These are phyloP conservation scores for Parauchenoglanis punctatus DNA, from an alignment of 2,797 vertebrate species.

Conservation along the genomic window DNA sequence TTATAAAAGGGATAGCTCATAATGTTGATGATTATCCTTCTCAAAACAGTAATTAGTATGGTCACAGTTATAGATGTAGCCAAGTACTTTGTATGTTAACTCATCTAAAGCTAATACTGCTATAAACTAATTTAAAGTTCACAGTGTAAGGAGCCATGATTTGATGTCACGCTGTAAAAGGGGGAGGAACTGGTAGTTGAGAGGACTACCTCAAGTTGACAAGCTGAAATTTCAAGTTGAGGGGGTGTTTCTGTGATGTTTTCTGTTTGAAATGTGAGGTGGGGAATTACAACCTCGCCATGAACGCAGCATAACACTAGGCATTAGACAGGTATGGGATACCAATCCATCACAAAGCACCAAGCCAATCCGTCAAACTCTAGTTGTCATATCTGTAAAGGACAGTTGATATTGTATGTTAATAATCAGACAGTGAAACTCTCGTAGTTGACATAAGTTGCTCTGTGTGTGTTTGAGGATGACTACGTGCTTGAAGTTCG, in stretches of 20 bases:
- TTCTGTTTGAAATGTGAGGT: neutral
- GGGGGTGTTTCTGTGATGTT: neutral
- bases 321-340: neutral
- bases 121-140: neutral
- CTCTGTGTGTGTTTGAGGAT: slow-evolving; percentile 75
- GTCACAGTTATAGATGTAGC: neutral
- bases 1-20: neutral
- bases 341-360: slow-evolving; percentile 3
- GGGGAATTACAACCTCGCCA: neutral
- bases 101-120: neutral
- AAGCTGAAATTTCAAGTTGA: neutral
- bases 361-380: neutral
- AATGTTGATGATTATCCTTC: neutral
- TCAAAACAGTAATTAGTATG: neutral
- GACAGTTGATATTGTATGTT: slow-evolving; percentile 2
- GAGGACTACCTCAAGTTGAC: neutral
- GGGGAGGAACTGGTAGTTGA: neutral
- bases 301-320: neutral
- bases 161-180: neutral
- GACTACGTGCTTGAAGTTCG: slow-evolving; percentile 98
- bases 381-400: neutral
- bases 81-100: neutral
- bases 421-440: neutral
- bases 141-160: neutral
- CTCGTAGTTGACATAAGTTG: neutral